Evolutionary conservation across 2,888 invertebrate genomes (phyloP).

Genomic region (Caenorhabditis zanzibari): DNA sequence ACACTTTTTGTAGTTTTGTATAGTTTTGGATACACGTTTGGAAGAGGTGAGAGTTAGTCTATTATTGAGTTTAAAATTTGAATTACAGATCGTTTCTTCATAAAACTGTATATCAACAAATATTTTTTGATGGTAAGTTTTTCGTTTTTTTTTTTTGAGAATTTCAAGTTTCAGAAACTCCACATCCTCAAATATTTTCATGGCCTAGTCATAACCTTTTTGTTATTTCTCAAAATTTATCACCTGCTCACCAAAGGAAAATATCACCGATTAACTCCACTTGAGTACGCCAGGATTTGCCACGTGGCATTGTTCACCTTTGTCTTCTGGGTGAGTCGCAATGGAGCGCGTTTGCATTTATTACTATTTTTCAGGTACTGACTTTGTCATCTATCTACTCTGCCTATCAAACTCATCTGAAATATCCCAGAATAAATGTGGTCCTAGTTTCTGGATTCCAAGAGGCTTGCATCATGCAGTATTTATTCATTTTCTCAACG

Average conservation of each 20-base stretch:
- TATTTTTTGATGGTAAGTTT: neutral
- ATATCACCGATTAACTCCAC: neutral
- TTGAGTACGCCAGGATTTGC: neutral
- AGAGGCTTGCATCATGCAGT: constrained; percentile 8
- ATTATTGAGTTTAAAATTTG: neutral
- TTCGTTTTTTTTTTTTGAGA: neutral
- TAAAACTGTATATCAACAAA: neutral
- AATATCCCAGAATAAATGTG: neutral
- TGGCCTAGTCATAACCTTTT: neutral
- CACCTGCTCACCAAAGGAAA: neutral
- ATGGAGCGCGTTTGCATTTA: neutral
- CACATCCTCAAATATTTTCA: neutral
- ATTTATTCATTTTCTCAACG: constrained; percentile 10
- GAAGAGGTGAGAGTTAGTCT: neutral
- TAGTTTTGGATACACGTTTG: neutral
- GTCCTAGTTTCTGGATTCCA: neutral
- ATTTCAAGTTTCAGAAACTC: neutral
- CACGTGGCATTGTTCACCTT: constrained; percentile 7
- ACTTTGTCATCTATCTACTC: neutral
- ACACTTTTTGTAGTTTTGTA: neutral
- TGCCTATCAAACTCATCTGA: neutral
- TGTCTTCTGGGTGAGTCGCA: constrained; percentile 2
- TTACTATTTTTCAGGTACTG: neutral
- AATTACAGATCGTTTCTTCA: neutral
- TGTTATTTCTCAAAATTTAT: constrained; percentile 7